Conservation (phyloP, 2,888 invertebrate genomes). For the Hybos culiciformis region DNA sequence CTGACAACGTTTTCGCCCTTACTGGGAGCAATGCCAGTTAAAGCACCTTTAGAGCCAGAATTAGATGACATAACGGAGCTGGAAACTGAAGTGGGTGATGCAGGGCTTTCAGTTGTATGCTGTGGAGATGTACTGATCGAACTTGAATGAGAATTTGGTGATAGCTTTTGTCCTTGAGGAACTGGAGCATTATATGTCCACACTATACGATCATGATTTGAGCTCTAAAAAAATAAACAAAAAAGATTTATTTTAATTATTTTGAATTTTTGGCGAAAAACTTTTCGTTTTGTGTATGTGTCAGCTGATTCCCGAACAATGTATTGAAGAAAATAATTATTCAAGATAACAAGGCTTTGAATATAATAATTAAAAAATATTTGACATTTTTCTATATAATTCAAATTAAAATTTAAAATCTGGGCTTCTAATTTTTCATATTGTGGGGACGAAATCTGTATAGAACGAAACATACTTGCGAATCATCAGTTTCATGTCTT, state of each 20-base stretch:
- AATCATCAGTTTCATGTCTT: slow-evolving; percentile 42
- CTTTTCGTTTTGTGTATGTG: neutral
- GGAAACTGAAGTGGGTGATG: slow-evolving; percentile 75
- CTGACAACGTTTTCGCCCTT: slow-evolving; percentile 22
- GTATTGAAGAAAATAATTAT: no score
- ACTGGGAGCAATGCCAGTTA: slow-evolving; percentile 22
- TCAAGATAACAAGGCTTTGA: neutral
- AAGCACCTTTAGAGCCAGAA: slow-evolving; percentile 50
- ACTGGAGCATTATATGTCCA: slow-evolving; percentile 86
- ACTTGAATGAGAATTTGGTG: slow-evolving; percentile 34
- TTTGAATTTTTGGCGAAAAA: slow-evolving; percentile 3
- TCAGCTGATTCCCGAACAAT: slow-evolving; percentile 9
- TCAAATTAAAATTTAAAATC: neutral
- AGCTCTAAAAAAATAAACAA: slow-evolving; percentile 19
- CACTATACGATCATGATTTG: slow-evolving; percentile 52
- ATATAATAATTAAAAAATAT: neutral
- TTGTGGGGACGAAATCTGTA: neutral
- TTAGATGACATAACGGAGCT: slow-evolving; percentile 75
- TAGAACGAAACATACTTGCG: slow-evolving; percentile 25
- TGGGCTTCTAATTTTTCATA: no score
- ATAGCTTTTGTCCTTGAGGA: slow-evolving; percentile 36
- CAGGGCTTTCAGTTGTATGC: slow-evolving; percentile 56
- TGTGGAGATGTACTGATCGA: slow-evolving; percentile 37
- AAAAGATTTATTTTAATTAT: slow-evolving; percentile 1
- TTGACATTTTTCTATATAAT: neutral